These are phyloP conservation scores for Helicoverpa armigera DNA, from an alignment of 1,140 invertebrate species.

Conservation along the genomic window DNA sequence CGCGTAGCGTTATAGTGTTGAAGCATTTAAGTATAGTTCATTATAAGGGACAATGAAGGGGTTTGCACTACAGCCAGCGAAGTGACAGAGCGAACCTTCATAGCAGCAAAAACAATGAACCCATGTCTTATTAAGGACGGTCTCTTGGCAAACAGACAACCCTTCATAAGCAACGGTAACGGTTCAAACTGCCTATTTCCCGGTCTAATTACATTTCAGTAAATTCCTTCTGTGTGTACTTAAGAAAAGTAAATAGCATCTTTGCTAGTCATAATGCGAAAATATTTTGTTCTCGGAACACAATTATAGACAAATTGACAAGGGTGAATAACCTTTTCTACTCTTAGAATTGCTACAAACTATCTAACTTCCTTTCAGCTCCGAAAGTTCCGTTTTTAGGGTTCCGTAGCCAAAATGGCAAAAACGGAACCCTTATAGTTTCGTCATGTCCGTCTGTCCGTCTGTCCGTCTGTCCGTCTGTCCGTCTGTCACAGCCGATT, in stretches of 20 bases:
- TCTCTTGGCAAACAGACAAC: slow-evolving; percentile 10
- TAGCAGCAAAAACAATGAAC: slow-evolving; percentile 20
- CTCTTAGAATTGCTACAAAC: not conserved
- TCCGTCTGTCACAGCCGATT: no score
- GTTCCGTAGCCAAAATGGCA: no score
- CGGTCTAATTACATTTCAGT: not conserved
- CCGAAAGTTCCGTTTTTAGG: not conserved
- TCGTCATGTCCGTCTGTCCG: no score
- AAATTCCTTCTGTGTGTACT: not conserved
- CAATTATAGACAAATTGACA: not conserved
- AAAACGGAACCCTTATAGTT: no score
- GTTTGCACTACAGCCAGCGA: not conserved
- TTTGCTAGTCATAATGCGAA: slow-evolving; percentile 6
- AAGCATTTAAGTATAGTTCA: not conserved
- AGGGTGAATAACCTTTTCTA: not conserved
- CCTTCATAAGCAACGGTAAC: not conserved
- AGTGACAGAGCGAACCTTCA: not conserved
- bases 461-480: no score
- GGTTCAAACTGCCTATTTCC: slow-evolving; percentile 1
- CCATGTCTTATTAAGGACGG: slow-evolving; percentile 22
- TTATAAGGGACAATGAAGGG: no score
- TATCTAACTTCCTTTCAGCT: not conserved
- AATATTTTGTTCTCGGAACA: not conserved
- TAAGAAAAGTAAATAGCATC: not conserved
- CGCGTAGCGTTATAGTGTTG: not conserved